Evolutionary conservation across 2,113 vertebrate genomes (phyloP).

Genomic region (Pyrgilauda ruficollis): DNA sequence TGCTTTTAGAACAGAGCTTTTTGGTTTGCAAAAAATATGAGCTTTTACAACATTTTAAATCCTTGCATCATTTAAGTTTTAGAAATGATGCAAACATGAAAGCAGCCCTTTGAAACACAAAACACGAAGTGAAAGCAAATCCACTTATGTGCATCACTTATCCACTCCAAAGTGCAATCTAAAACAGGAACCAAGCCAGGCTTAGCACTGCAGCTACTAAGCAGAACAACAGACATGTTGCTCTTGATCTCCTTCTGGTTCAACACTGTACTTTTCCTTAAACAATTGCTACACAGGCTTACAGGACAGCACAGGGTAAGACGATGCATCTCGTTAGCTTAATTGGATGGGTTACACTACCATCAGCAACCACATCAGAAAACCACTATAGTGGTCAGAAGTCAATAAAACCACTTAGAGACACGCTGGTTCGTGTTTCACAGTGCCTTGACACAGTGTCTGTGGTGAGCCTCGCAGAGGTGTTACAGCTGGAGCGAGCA

Average conservation of each 20-base stretch:
- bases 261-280: background rate
- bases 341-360: background rate
- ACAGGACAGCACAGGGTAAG: background rate
- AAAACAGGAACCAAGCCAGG: background rate
- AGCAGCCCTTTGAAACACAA: background rate
- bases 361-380: background rate
- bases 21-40: background rate
- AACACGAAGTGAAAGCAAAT: background rate
- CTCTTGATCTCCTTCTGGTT: background rate
- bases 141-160: background rate
- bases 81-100: background rate
- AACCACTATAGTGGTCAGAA: background rate
- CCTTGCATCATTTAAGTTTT: background rate
- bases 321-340: rapidly evolving
- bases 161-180: background rate
- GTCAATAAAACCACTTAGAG: background rate
- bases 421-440: background rate
- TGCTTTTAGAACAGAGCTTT: background rate
- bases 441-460: background rate
- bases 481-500: rapidly evolving
- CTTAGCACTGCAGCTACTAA: background rate
- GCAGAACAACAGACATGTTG: background rate
- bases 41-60: background rate
- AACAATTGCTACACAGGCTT: background rate
- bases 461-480: background rate